A percentile compares a stretch with the other conserved stretches of the same genome.
Conservation (phyloP, 1,140 invertebrate genomes). For the Drosophila lowei region DNA sequence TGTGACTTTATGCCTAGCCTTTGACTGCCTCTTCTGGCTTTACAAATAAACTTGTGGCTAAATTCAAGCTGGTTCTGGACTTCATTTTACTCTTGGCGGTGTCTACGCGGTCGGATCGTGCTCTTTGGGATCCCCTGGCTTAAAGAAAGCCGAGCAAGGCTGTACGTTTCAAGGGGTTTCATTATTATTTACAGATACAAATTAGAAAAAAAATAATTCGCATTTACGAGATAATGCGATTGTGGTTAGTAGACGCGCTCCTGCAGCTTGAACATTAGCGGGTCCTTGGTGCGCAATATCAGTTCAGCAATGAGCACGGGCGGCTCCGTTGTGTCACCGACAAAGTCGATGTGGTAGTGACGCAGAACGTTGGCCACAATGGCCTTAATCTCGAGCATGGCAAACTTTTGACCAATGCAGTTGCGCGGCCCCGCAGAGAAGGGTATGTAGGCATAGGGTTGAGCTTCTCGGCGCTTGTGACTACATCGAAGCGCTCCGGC, state of each 20-base stretch:
- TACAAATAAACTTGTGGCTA: too few relatives aligned
- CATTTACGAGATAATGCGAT: too few relatives aligned
- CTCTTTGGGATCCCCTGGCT: too few relatives aligned
- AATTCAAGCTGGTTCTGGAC: too few relatives aligned
- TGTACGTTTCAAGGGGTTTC: too few relatives aligned
- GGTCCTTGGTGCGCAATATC: slow-evolving; percentile 83
- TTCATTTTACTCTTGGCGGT: too few relatives aligned
- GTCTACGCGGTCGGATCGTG: too few relatives aligned
- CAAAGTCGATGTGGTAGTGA: slow-evolving; percentile 85
- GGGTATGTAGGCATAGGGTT: slow-evolving; percentile 85
- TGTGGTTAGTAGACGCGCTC: slow-evolving; percentile 50
- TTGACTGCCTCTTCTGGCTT: too few relatives aligned
- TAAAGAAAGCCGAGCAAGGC: too few relatives aligned
- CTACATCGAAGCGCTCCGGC: slow-evolving; percentile 88
- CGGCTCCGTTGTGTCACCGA: slow-evolving; percentile 73
- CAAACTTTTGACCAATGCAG: slow-evolving; percentile 92
- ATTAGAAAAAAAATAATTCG: too few relatives aligned
- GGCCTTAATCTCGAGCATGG: slow-evolving; percentile 90
- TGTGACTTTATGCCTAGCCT: too few relatives aligned
- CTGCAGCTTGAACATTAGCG: slow-evolving; percentile 73
- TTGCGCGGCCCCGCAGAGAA: slow-evolving; percentile 88
- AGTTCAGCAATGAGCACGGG: slow-evolving; percentile 83
- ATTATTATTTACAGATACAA: too few relatives aligned
- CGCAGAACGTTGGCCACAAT: slow-evolving; percentile 87
- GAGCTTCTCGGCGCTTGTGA: slow-evolving; percentile 80